Percentiles rank a stretch among this genome's conserved stretches.
Conservation (phyloP, 92 coral and sea anemone genomes). For the Zoanthus gigantus region DNA sequence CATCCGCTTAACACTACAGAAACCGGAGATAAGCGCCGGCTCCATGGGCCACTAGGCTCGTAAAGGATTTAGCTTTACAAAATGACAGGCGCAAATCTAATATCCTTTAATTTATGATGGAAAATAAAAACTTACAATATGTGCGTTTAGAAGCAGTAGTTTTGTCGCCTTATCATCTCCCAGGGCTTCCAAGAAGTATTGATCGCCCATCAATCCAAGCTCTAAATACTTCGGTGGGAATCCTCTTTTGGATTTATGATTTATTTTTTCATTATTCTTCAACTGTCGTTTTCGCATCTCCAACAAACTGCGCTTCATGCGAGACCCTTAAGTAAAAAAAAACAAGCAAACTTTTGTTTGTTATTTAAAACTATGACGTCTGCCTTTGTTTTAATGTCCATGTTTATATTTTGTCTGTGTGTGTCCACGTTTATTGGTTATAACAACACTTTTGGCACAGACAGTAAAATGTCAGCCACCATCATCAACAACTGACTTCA, state of each 20-base stretch:
- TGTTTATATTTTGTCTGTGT: background rate
- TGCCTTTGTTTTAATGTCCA: background rate
- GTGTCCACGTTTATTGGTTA: background rate
- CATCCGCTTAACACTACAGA: no score
- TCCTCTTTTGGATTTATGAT: constrained; percentile 9
- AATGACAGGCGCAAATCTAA: background rate
- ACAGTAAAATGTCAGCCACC: no score
- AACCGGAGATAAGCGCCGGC: no score
- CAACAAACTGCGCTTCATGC: constrained; percentile 52
- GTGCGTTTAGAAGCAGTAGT: constrained; percentile 73
- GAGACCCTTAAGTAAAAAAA: constrained; percentile 29
- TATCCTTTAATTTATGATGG: no score
- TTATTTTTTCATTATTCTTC: constrained; percentile 19
- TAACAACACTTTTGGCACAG: no score
- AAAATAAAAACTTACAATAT: constrained; percentile 71
- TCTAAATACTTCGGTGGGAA: constrained; percentile 75
- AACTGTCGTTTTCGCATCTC: constrained; percentile 49
- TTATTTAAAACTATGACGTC: background rate
- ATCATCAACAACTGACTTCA: background rate
- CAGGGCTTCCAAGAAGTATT: constrained; percentile 56
- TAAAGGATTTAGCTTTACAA: no score
- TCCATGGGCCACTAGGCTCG: no score
- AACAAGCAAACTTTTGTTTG: background rate
- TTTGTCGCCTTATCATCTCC: constrained; percentile 65
- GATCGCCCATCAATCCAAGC: constrained; percentile 86